Conservation (phyloP, 2,113 vertebrate genomes). For the Odontesthes bonariensis region DNA sequence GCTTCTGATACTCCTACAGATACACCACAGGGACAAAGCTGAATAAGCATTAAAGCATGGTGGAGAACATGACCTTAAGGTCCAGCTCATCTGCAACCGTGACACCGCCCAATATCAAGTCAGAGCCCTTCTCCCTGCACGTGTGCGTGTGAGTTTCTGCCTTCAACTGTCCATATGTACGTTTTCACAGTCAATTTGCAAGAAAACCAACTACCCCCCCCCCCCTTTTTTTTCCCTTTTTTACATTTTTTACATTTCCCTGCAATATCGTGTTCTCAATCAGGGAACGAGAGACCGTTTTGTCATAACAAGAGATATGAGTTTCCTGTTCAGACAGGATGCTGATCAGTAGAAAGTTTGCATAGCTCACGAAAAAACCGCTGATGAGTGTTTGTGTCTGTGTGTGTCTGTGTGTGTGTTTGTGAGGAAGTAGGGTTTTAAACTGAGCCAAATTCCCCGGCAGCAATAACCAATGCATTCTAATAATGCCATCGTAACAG, state of each 20-base stretch:
- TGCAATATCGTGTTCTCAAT: constrained; percentile 18
- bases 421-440: not conserved
- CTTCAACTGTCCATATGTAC: not conserved
- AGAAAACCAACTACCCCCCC: constrained; percentile 4
- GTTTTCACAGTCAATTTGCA: constrained; percentile 16
- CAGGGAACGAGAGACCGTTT: constrained; percentile 32
- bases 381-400: not conserved
- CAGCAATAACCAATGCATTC: not conserved
- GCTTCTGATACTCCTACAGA: constrained; percentile 60
- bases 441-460: not conserved
- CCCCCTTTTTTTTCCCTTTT: not conserved
- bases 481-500: not conserved
- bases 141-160: constrained; percentile 9
- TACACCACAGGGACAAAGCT: constrained; percentile 49
- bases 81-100: constrained; percentile 50
- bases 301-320: constrained; percentile 28
- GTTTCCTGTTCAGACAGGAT: constrained; percentile 61
- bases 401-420: constrained; percentile 1
- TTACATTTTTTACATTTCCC: constrained; percentile 1
- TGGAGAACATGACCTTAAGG: constrained; percentile 62
- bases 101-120: constrained; percentile 42
- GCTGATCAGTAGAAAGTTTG: constrained; percentile 58
- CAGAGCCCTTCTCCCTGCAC: constrained; percentile 1
- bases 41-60: constrained; percentile 57
- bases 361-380: constrained; percentile 21